These are phyloP conservation scores for Cryptotermes secundus DNA, from an alignment of 1,140 invertebrate species.

Conservation along the genomic window DNA sequence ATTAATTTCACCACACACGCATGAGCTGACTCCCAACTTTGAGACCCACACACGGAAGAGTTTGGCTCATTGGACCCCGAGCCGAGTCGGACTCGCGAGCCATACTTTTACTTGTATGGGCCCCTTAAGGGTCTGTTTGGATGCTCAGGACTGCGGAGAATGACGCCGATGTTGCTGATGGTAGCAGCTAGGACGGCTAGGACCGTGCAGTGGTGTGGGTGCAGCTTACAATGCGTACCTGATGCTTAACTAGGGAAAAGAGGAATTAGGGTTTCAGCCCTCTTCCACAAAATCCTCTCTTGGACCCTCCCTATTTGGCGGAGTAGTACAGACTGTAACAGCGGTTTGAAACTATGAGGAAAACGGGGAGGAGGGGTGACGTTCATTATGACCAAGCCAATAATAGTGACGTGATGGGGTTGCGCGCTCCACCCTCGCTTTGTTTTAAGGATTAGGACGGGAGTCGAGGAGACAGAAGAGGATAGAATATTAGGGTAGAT, in stretches of 20 bases:
- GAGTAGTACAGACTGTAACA: background rate
- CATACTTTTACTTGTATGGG: no score
- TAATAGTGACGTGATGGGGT: background rate
- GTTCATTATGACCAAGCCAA: background rate
- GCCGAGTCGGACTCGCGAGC: no score
- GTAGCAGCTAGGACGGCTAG: background rate
- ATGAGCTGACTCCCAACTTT: no score
- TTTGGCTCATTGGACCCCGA: no score
- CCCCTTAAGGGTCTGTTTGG: no score
- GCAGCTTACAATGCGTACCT: background rate
- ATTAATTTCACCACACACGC: no score
- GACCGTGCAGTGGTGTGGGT: background rate
- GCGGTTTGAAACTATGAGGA: background rate
- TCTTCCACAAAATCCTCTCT: background rate
- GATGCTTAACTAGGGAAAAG: background rate
- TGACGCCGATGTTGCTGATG: background rate
- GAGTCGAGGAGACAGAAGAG: background rate
- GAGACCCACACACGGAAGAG: no score
- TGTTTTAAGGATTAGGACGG: background rate
- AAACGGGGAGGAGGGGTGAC: background rate
- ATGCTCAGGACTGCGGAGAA: background rate
- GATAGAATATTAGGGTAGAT: background rate
- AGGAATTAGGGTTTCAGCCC: background rate
- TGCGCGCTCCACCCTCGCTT: background rate
- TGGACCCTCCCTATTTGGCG: background rate